Evolutionary conservation across 2,113 vertebrate genomes (phyloP).

Genomic region (Malurus elegans): DNA sequence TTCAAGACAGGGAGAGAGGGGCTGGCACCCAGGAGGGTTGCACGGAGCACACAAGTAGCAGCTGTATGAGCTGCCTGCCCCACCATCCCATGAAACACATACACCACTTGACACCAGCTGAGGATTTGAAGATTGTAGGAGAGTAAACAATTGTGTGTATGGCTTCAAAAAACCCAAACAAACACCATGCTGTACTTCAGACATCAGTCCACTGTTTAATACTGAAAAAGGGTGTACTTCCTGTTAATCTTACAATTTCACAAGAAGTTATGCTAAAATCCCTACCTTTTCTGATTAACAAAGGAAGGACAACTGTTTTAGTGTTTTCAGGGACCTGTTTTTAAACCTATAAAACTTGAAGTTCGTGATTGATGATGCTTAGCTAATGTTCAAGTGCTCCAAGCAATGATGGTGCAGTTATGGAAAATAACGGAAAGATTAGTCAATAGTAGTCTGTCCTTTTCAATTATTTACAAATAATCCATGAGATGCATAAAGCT

Average conservation of each 20-base stretch:
- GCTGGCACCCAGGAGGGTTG: background rate
- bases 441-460: background rate
- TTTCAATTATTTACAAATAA: slow-evolving; percentile 37
- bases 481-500: background rate
- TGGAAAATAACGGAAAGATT: background rate
- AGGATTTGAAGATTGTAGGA: background rate
- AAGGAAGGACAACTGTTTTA: background rate
- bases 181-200: background rate
- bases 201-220: background rate
- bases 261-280: background rate
- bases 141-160: background rate
- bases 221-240: background rate
- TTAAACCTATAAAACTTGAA: background rate
- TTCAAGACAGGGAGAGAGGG: background rate
- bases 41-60: fast-evolving
- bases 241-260: background rate
- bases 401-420: background rate
- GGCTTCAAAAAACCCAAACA: background rate
- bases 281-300: background rate
- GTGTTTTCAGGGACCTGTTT: background rate
- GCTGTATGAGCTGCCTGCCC: background rate
- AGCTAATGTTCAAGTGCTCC: background rate
- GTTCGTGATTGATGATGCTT: background rate
- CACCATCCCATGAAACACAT: background rate
- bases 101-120: background rate